These are phyloP conservation scores for Pandemis cinnamomeana DNA, from an alignment of 2,888 invertebrate genomes.

Conservation along the genomic window DNA sequence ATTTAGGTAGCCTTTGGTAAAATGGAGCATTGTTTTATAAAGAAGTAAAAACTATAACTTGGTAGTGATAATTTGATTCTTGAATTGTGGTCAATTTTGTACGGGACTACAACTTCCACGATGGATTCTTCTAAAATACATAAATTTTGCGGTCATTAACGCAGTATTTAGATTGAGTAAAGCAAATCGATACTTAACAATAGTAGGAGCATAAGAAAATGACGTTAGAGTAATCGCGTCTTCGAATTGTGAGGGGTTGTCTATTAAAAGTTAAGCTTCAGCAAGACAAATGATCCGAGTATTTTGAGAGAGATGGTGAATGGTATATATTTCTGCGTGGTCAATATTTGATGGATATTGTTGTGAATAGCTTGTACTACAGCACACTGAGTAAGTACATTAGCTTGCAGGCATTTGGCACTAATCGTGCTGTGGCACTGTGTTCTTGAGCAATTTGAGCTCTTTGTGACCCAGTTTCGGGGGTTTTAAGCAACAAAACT, in stretches of 20 bases:
- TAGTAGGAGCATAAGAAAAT: not conserved
- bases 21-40: not conserved
- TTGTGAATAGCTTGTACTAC: not conserved
- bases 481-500: too few species aligned
- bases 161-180: not conserved
- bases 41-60: not conserved
- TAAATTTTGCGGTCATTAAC: not conserved
- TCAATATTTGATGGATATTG: not conserved
- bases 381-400: not conserved
- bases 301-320: conserved; percentile 4
- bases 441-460: too few species aligned
- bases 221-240: not conserved
- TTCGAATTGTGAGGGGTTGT: not conserved
- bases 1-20: too few species aligned
- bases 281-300: not conserved
- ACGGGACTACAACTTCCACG: not conserved
- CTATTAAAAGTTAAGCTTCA: not conserved
- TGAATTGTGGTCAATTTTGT: not conserved
- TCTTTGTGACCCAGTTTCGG: too few species aligned
- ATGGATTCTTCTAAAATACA: not conserved
- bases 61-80: not conserved
- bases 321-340: conserved; percentile 7
- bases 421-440: not conserved
- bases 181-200: not conserved
- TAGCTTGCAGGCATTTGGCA: not conserved